phyloP scores from a whole-genome alignment of 2,888 invertebrate genomes.

The Macrosiphum euphorbiae region DNA sequence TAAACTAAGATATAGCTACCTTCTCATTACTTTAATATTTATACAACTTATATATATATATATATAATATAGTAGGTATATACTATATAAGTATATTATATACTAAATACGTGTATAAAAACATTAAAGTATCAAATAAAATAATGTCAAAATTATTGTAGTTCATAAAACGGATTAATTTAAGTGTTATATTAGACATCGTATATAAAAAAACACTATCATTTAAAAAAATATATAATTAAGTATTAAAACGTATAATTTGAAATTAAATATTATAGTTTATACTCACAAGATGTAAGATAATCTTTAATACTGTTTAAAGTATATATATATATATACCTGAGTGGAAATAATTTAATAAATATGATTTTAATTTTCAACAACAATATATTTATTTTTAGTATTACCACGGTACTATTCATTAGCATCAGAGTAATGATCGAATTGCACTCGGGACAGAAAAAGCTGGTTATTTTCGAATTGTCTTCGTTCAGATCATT shows the following conservation, averaged over 20 bases:
- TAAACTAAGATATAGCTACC: too few species aligned
- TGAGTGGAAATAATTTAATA: neutral
- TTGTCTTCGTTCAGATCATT: neutral
- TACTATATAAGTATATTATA: too few species aligned
- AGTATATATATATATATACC: too few species aligned
- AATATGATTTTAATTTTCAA: neutral
- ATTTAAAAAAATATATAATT: neutral
- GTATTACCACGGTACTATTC: neutral
- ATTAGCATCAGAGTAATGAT: neutral
- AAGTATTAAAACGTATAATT: neutral
- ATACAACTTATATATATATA: too few species aligned
- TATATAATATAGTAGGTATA: too few species aligned
- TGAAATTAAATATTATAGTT: neutral
- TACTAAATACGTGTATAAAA: neutral
- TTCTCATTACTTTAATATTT: too few species aligned
- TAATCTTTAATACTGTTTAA: too few species aligned
- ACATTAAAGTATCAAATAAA: too few species aligned
- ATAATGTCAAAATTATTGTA: too few species aligned
- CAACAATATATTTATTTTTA: neutral
- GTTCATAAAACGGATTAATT: neutral
- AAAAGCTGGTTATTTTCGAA: neutral
- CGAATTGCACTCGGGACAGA: neutral
- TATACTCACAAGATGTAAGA: neutral
- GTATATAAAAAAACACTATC: neutral
- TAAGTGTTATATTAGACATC: too few species aligned